Evolutionary conservation across 2,113 vertebrate species (phyloP).

Genomic region (Orthochromis indermauri): DNA sequence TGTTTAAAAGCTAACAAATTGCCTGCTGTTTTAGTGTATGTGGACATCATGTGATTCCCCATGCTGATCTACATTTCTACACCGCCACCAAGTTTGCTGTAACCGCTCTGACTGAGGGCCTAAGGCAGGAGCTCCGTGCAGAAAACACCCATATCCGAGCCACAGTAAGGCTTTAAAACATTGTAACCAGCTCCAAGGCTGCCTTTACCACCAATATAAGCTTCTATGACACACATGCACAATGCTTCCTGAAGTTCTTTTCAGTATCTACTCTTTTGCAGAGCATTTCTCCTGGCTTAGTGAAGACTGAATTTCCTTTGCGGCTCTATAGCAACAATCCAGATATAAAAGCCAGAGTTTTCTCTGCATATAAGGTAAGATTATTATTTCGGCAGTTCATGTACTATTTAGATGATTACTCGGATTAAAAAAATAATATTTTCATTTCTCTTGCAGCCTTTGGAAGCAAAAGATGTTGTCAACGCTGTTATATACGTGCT

Average conservation of each 20-base stretch:
- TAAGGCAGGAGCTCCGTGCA: constrained; percentile 41
- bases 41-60: background rate
- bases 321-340: background rate
- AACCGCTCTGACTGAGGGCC: constrained; percentile 61
- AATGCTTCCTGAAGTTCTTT: background rate
- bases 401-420: background rate
- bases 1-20: background rate
- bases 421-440: rapidly evolving
- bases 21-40: background rate
- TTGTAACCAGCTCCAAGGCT: background rate
- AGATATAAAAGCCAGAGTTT: background rate
- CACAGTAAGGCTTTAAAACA: background rate
- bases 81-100: background rate
- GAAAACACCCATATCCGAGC: background rate
- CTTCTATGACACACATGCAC: background rate
- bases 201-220: background rate
- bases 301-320: constrained; percentile 26
- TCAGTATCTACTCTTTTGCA: background rate
- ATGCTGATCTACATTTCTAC: rapidly evolving
- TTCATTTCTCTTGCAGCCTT: background rate
- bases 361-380: constrained; percentile 1
- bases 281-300: constrained; percentile 25
- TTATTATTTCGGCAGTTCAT: background rate
- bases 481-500: background rate
- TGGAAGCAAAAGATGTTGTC: background rate